These are phyloP conservation scores for Notodonta ziczac DNA, from an alignment of 2,888 invertebrate genomes.

Conservation along the genomic window DNA sequence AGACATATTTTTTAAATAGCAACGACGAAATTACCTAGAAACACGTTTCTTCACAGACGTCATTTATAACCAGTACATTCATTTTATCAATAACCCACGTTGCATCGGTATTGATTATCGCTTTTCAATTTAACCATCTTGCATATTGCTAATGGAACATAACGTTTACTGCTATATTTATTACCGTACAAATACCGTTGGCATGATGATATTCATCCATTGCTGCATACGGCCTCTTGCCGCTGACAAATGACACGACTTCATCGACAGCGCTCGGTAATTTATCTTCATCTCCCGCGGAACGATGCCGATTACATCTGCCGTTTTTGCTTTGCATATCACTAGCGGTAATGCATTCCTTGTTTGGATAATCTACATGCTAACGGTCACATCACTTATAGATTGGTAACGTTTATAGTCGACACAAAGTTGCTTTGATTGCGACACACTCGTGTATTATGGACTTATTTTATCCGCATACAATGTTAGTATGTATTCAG, in stretches of 20 bases:
- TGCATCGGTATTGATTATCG: background rate
- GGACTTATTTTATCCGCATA: too few relatives aligned
- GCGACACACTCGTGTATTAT: too few relatives aligned
- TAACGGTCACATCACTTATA: constrained; percentile 13
- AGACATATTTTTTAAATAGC: too few relatives aligned
- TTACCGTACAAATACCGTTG: background rate
- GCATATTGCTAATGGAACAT: background rate
- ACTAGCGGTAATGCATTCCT: constrained; percentile 44
- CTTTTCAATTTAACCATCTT: background rate
- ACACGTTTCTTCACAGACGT: too few relatives aligned
- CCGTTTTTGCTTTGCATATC: constrained; percentile 51
- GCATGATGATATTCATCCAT: constrained; percentile 10
- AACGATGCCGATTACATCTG: constrained; percentile 51
- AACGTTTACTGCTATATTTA: background rate
- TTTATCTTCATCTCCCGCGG: constrained; percentile 54
- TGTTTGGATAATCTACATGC: constrained; percentile 27
- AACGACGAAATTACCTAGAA: too few relatives aligned
- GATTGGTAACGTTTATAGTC: constrained; percentile 6
- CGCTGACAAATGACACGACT: constrained; percentile 37
- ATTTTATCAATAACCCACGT: too few relatives aligned
- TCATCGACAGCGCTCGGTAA: constrained; percentile 44
- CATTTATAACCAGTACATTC: too few relatives aligned
- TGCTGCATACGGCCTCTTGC: constrained; percentile 11
- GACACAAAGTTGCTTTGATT: too few relatives aligned
- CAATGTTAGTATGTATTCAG: too few relatives aligned